A percentile compares a stretch with the other conserved stretches of the same genome.
Evolutionary conservation across 2,113 vertebrate species (phyloP).

Genomic region (Peromyscus leucopus): DNA sequence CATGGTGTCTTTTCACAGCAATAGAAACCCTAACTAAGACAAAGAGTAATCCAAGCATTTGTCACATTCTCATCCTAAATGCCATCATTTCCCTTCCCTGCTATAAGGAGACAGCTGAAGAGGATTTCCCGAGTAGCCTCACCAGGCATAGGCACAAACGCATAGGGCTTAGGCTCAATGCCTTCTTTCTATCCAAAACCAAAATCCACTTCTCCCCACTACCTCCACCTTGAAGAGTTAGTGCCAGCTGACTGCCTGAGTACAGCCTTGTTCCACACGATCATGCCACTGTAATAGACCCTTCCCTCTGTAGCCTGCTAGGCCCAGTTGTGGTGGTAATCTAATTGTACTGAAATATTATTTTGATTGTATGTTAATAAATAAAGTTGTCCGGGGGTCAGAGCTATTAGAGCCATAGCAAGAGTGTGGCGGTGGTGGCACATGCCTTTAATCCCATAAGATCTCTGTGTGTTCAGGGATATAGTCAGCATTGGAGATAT

Average conservation of each 20-base stretch:
- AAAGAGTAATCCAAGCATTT: background rate
- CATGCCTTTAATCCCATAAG: too few species aligned
- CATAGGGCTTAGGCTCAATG: background rate
- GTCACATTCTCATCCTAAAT: fast-evolving
- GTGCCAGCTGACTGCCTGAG: fast-evolving
- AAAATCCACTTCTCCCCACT: background rate
- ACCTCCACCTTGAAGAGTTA: too few species aligned
- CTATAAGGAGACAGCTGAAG: background rate
- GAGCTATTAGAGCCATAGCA: too few species aligned
- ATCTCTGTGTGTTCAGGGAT: too few species aligned
- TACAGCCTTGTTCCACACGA: background rate
- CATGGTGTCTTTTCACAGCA: too few species aligned
- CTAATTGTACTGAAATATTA: too few species aligned
- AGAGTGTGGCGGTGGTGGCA: too few species aligned
- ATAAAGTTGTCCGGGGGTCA: too few species aligned
- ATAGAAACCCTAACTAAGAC: too few species aligned
- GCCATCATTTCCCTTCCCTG: fast-evolving
- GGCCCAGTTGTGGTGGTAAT: too few species aligned
- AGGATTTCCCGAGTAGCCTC: background rate
- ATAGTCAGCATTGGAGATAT: too few species aligned
- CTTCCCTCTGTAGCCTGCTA: fast-evolving
- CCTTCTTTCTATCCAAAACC: background rate
- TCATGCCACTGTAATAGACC: fast-evolving
- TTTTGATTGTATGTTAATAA: too few species aligned
- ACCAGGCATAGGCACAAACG: background rate